phyloP scores from a whole-genome alignment of 2,888 invertebrate genomes.

The Habrosyne pyritoides region DNA sequence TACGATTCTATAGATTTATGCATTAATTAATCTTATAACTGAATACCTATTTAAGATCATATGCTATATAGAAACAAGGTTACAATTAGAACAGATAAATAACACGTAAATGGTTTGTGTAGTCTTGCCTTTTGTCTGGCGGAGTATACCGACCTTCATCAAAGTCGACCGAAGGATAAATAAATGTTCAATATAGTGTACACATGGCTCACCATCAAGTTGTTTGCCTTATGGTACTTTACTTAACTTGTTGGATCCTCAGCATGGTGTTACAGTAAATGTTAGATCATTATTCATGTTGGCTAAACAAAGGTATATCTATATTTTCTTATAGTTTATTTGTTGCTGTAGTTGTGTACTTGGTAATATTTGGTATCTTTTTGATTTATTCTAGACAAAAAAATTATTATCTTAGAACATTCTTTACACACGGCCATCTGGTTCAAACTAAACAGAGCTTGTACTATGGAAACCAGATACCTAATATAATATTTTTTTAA shows the following conservation, averaged over 20 bases:
- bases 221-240: not conserved
- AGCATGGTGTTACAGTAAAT: not conserved
- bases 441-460: too few species aligned
- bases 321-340: too few species aligned
- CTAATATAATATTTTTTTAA: too few species aligned
- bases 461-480: too few species aligned
- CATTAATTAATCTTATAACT: not conserved
- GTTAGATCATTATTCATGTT: not conserved
- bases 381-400: too few species aligned
- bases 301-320: too few species aligned
- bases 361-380: too few species aligned
- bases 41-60: not conserved
- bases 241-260: not conserved
- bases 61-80: not conserved
- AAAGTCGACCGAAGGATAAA: conserved; percentile 1
- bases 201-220: not conserved
- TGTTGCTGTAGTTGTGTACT: too few species aligned
- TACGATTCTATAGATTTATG: too few species aligned
- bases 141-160: not conserved
- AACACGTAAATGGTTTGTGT: not conserved
- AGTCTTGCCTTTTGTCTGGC: not conserved
- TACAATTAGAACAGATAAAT: not conserved
- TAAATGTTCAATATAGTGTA: not conserved
- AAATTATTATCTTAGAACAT: too few species aligned
- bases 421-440: too few species aligned